Evolutionary conservation across 2,797 vertebrate species (phyloP).

Genomic region (Anableps anableps): DNA sequence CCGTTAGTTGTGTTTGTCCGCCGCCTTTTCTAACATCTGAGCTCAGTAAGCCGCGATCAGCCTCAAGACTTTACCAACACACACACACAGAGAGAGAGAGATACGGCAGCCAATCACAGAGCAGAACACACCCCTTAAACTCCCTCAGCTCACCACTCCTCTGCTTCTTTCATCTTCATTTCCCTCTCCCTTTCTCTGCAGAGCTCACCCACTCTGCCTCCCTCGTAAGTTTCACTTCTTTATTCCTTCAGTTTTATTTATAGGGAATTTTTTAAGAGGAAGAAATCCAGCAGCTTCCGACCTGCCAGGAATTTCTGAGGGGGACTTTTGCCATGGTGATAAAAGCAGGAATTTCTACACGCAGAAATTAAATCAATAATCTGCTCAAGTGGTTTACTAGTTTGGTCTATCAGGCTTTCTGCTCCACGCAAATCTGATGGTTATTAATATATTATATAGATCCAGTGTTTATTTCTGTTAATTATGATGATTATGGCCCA

Average conservation of each 20-base stretch:
- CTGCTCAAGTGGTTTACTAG: background rate
- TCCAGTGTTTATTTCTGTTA: background rate
- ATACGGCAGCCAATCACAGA: slow-evolving; percentile 74
- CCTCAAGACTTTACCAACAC: slow-evolving; percentile 14
- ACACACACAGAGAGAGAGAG: slow-evolving; percentile 15
- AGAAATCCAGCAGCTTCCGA: background rate
- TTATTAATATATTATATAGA: background rate
- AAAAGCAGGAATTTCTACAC: no score
- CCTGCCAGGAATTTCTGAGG: background rate
- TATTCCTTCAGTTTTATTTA: background rate
- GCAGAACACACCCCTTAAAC: background rate
- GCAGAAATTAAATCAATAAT: background rate
- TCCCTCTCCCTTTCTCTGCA: slow-evolving; percentile 26
- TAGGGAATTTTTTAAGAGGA: background rate
- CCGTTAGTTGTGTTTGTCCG: background rate
- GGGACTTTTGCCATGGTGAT: background rate
- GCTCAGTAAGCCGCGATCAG: slow-evolving; percentile 21
- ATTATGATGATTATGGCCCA: background rate
- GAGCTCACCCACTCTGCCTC: background rate
- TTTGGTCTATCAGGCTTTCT: background rate
- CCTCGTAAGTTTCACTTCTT: slow-evolving; percentile 10
- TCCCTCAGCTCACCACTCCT: background rate
- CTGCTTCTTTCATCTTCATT: slow-evolving; percentile 31
- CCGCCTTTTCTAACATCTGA: slow-evolving; percentile 17
- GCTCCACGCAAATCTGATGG: background rate